Base-by-base conservation (phyloP, 1,140 invertebrate genomes). In the Lutraria rhynchaena region DNA sequence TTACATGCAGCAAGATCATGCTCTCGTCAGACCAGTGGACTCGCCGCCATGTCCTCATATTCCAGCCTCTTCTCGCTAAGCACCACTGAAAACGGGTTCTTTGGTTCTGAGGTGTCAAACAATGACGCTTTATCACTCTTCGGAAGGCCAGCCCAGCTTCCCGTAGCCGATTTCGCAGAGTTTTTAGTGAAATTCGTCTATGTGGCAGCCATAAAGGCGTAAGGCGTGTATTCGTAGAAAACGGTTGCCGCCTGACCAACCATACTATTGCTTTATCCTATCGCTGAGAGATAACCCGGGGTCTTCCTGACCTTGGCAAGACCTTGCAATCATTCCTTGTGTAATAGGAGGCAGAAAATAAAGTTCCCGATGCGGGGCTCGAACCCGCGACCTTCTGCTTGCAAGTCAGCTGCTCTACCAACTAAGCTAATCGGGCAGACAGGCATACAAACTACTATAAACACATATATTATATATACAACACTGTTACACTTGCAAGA, bases 11-110 rank as follows among this genome's bases (percentile, higher is more conserved):
- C 11, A 78, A 67, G 44, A 78, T 67, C 33, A 58, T 41, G 37
- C 77, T 71, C 31, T 71, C 76, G 41, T 63, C 78, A 22, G 77
- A 81, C 67, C 57, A 71, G 31, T 71, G 55, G 24, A 49, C 61
- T 55, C 19, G 29, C 2, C 74, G n/a, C n/a, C 31, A 51, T 27
- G 46, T 67, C 41, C 49, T 63, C 4, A 63, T 17, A 51, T 73
- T 81, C 67, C 37, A 63, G 29, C 35, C 11, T 35, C 22, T 19
- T 51, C 67, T 33, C 27, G 77, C 63, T 33, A 69, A 29, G 29
- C 44, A 17, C 71, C 19, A 11, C 19, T n/a, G 51, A 17, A 53
- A 53, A 53, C 51, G 51, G 5, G 5, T 53, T 53, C 7, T 53
- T 53, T 53, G 51, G 33, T 61, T 3, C 58, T 63, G 29, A 37